phyloP scores from a whole-genome alignment of 35 echinoderm and acorn worm genomes.

The Amphiura filiformis region DNA sequence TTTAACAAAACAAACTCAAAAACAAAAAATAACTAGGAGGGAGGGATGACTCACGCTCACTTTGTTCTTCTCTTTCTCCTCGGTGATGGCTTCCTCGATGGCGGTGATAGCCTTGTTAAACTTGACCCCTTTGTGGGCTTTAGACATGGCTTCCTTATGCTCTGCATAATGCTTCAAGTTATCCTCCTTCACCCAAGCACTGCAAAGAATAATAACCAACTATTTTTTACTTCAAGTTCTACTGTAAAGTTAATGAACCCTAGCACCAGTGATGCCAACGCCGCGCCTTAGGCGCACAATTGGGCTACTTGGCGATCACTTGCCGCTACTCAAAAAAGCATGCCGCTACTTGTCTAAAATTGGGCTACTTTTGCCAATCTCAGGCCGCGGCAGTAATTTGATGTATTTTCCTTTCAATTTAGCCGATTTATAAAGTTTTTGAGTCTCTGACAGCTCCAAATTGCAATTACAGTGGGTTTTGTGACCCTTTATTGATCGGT shows the following conservation, averaged over 20 bases:
- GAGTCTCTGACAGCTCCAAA: no score
- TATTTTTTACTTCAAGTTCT: background rate
- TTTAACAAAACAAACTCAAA: background rate
- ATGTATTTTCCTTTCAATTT: no score
- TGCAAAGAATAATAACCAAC: conserved; percentile 20
- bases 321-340: no score
- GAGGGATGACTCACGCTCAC: background rate
- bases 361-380: no score
- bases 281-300: no score
- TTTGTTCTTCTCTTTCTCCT: conserved; percentile 55
- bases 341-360: no score
- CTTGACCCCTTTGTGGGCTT: conserved; percentile 64
- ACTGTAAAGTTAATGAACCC: background rate
- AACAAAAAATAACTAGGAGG: background rate
- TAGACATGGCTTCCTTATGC: conserved; percentile 55
- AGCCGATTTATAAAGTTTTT: no score
- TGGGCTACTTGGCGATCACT: no score
- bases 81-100: conserved; percentile 63
- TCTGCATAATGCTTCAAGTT: conserved; percentile 56
- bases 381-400: no score
- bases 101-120: conserved; percentile 71
- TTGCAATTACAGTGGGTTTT: no score
- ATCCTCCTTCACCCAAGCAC: conserved; percentile 82
- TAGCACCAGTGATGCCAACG: no score
- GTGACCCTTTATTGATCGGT: no score